Conservation (phyloP, 1,140 invertebrate species). For the Bombus pascuorum region DNA sequence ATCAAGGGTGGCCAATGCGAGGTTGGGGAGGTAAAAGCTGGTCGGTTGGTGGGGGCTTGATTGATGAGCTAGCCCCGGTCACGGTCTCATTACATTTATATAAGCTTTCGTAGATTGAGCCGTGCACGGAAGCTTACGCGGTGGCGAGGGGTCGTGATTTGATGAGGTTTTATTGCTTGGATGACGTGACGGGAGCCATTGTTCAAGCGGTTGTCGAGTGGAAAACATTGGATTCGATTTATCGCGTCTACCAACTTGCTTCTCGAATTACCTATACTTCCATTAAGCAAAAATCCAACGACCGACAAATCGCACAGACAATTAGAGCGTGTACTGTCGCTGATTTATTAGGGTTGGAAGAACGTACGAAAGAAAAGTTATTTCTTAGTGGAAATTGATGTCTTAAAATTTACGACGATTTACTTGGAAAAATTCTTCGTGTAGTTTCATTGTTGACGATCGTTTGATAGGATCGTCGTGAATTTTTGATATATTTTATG, state of each 20-base stretch:
- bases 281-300: not conserved
- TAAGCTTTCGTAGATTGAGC: constrained; percentile 83
- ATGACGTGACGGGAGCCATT: constrained; percentile 76
- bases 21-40: constrained; percentile 32
- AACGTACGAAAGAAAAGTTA: not conserved
- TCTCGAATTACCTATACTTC: not conserved
- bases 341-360: too few relatives aligned
- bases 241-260: constrained; percentile 40
- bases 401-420: not conserved
- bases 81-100: constrained; percentile 83
- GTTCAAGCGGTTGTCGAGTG: constrained; percentile 61
- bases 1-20: constrained; percentile 17
- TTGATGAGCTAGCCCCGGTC: constrained; percentile 80
- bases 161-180: constrained; percentile 82
- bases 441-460: too few relatives aligned
- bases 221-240: constrained; percentile 73
- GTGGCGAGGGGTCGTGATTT: constrained; percentile 80
- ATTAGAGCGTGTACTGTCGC: not conserved
- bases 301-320: not conserved
- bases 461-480: too few relatives aligned
- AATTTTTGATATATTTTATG: too few relatives aligned
- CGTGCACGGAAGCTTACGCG: constrained; percentile 78
- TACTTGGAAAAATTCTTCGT: not conserved
- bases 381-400: not conserved
- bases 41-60: constrained; percentile 75